phyloP scores from a whole-genome alignment of 1,140 invertebrate genomes.

The Piezodorus guildinii region DNA sequence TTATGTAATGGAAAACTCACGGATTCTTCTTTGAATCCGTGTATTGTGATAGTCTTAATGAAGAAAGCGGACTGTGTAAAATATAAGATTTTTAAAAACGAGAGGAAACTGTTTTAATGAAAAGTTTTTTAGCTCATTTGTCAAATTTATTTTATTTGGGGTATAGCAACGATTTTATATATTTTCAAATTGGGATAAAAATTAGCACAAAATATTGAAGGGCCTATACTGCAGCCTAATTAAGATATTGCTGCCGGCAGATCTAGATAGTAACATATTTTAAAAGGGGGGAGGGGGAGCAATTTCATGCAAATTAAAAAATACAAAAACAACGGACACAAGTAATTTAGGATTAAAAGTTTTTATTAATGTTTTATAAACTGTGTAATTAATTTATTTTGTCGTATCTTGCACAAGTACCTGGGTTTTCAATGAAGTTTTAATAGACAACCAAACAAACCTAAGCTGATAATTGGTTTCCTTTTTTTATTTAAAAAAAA shows the following conservation, averaged over 20 bases:
- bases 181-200: constrained; percentile 6
- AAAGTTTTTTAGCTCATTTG: constrained; percentile 6
- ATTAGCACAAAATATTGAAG: constrained; percentile 13
- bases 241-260: not conserved
- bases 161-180: constrained; percentile 1
- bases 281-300: not conserved
- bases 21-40: not conserved
- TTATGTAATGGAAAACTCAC: constrained; percentile 4
- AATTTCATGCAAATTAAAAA: not conserved
- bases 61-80: constrained; percentile 13
- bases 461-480: not conserved
- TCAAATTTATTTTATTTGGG: constrained; percentile 5
- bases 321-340: not conserved
- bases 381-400: constrained; percentile 7
- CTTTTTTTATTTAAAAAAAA: not conserved
- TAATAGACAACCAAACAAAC: not conserved
- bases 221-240: constrained; percentile 6
- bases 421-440: not conserved
- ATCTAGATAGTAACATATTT: not conserved
- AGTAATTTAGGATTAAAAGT: no score
- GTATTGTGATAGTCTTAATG: constrained; percentile 12
- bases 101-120: constrained; percentile 2
- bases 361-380: constrained; percentile 15
- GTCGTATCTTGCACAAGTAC: constrained; percentile 13
- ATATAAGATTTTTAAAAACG: not conserved